Evolutionary conservation across 2,888 invertebrate genomes (phyloP).

Genomic region (Drosophila limbata): DNA sequence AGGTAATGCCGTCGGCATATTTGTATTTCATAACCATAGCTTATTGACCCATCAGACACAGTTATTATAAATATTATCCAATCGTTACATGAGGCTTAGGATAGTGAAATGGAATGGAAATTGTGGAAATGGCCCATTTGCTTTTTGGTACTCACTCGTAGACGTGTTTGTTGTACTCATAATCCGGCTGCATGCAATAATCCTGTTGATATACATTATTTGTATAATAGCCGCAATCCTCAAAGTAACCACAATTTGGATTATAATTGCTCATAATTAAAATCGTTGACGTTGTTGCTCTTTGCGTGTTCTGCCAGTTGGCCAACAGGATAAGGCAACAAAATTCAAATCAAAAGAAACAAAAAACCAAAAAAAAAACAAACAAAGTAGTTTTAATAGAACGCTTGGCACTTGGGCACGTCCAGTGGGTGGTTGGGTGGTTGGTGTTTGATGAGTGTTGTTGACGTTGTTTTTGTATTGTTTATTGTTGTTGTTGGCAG

Average conservation of each 20-base stretch:
- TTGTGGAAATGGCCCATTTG: slow-evolving; percentile 18
- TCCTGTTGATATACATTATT: slow-evolving; percentile 84
- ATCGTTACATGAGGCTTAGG: slow-evolving; percentile 19
- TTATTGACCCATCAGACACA: slow-evolving; percentile 11
- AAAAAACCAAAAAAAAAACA: slow-evolving; percentile 2
- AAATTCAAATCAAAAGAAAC: slow-evolving; percentile 3
- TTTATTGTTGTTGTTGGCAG: background rate
- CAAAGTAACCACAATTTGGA: slow-evolving; percentile 85
- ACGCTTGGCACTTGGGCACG: background rate
- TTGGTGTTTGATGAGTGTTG: background rate
- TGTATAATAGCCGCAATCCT: slow-evolving; percentile 83
- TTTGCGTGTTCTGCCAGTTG: slow-evolving; percentile 40
- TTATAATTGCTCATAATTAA: slow-evolving; percentile 84
- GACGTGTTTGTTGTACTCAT: slow-evolving; percentile 84
- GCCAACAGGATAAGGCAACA: slow-evolving; percentile 19
- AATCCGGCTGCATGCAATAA: slow-evolving; percentile 84
- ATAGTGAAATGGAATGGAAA: slow-evolving; percentile 8
- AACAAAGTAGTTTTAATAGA: slow-evolving; percentile 4
- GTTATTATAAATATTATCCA: slow-evolving; percentile 34
- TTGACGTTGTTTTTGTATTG: background rate
- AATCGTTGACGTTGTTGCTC: slow-evolving; percentile 30
- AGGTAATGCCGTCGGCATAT: slow-evolving; percentile 27
- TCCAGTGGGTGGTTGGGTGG: slow-evolving; percentile 3
- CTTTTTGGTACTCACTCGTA: slow-evolving; percentile 82
- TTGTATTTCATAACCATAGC: background rate